These are phyloP conservation scores for Cladopsammia gracilis DNA, from an alignment of 64 coral and sea anemone species.

Conservation along the genomic window DNA sequence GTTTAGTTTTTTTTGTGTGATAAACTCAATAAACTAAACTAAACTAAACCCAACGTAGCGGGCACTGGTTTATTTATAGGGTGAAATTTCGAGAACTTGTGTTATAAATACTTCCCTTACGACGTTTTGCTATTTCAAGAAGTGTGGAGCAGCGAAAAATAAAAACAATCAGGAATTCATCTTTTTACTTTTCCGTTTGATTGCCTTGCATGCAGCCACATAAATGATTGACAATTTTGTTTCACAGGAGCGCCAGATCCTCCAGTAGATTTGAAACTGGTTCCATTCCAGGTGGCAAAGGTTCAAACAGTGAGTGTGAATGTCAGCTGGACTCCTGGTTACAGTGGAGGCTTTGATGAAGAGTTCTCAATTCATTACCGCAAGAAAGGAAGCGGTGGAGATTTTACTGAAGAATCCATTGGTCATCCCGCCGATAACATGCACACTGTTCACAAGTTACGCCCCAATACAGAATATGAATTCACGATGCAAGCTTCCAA, in stretches of 20 bases:
- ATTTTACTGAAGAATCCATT: neutral
- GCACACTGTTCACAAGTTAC: conserved; percentile 44
- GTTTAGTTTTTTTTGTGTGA: too few relatives aligned
- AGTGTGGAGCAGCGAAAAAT: too few relatives aligned
- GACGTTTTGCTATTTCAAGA: too few relatives aligned
- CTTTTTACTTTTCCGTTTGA: too few relatives aligned
- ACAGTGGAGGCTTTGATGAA: conserved; percentile 73
- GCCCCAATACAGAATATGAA: conserved; percentile 63
- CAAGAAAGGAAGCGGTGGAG: conserved; percentile 1
- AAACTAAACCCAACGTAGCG: too few relatives aligned
- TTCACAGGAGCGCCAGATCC: conserved; percentile 8
- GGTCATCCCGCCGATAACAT: conserved; percentile 23
- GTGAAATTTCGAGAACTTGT: too few relatives aligned
- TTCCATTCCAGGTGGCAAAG: conserved; percentile 7
- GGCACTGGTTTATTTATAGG: too few relatives aligned
- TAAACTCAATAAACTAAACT: too few relatives aligned
- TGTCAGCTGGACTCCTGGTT: conserved; percentile 87
- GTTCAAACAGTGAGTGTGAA: conserved; percentile 72
- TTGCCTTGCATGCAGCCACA: too few relatives aligned
- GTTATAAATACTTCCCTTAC: too few relatives aligned
- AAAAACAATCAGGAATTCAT: too few relatives aligned
- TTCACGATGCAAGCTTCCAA: conserved; percentile 73
- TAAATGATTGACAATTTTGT: too few relatives aligned
- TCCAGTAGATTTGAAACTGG: conserved; percentile 62
- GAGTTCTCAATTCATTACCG: conserved; percentile 67